These are phyloP conservation scores for Oenanthe oenanthe DNA, from an alignment of 2,113 vertebrate genomes.

Conservation along the genomic window DNA sequence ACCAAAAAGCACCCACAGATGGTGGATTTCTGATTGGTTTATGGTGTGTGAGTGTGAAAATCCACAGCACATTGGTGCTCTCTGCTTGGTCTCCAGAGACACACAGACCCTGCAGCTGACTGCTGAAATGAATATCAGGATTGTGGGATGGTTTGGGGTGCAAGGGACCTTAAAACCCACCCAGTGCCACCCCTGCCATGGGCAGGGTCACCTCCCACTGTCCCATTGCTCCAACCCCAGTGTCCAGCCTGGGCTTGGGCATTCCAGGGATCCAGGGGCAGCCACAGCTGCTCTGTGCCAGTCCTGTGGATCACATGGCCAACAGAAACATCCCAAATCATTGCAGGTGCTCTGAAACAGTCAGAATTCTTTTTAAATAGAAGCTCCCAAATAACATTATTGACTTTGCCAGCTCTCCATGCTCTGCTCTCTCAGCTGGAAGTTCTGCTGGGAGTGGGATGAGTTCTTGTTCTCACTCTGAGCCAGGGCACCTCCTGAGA, in stretches of 20 bases:
- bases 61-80: not conserved
- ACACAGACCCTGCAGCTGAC: not conserved
- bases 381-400: not conserved
- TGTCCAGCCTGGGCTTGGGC: not conserved
- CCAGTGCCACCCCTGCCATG: not conserved
- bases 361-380: not conserved
- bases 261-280: not conserved
- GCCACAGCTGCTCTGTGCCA: not conserved
- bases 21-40: not conserved
- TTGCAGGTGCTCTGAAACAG: not conserved
- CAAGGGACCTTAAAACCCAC: fast-evolving
- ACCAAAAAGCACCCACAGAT: not conserved
- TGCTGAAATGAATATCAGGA: not conserved
- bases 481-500: too few relatives aligned
- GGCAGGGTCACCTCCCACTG: fast-evolving
- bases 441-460: not conserved
- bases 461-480: too few relatives aligned
- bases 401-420: fast-evolving
- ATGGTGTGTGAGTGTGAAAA: not conserved
- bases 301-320: not conserved
- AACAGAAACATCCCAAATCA: not conserved
- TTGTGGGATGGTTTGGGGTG: not conserved
- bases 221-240: not conserved
- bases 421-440: not conserved
- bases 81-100: not conserved